A percentile compares a stretch with the other conserved stretches of the same genome.
These are phyloP conservation scores for Cetoscarus ocellatus DNA, from an alignment of 2,797 vertebrate species.

Conservation along the genomic window DNA sequence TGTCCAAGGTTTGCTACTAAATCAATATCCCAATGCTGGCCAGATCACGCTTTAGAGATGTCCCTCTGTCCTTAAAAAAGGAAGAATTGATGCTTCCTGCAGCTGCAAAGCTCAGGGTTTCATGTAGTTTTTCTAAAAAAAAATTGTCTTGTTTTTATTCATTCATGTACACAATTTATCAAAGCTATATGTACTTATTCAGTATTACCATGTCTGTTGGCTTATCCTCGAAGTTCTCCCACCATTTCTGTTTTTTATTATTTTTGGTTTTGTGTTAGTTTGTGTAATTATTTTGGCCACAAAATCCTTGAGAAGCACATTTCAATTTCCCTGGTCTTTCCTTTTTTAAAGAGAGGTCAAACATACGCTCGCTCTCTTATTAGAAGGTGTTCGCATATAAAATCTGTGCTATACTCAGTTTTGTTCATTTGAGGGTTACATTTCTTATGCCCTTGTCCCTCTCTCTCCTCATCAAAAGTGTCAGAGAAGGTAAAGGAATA, in stretches of 20 bases:
- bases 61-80: conserved; percentile 29
- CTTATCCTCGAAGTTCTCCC: background rate
- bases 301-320: conserved; percentile 21
- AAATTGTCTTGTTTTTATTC: background rate
- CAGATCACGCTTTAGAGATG: conserved; percentile 53
- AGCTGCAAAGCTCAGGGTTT: conserved; percentile 33
- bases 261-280: conserved; percentile 1
- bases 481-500: too few species aligned
- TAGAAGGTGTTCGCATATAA: background rate
- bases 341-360: conserved; percentile 34
- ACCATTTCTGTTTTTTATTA: background rate
- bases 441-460: too few species aligned
- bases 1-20: conserved; percentile 60
- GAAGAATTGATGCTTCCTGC: conserved; percentile 32
- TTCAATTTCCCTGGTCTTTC: background rate
- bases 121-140: conserved; percentile 1
- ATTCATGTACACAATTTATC: background rate
- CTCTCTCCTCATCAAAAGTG: too few species aligned
- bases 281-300: conserved; percentile 1
- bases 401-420: too few species aligned
- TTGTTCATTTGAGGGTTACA: too few species aligned
- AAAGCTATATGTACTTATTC: background rate
- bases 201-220: background rate
- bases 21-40: conserved; percentile 65
- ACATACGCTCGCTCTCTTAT: background rate